These are phyloP conservation scores for Phaethon lepturus DNA, from an alignment of 2,113 vertebrate species.

Conservation along the genomic window DNA sequence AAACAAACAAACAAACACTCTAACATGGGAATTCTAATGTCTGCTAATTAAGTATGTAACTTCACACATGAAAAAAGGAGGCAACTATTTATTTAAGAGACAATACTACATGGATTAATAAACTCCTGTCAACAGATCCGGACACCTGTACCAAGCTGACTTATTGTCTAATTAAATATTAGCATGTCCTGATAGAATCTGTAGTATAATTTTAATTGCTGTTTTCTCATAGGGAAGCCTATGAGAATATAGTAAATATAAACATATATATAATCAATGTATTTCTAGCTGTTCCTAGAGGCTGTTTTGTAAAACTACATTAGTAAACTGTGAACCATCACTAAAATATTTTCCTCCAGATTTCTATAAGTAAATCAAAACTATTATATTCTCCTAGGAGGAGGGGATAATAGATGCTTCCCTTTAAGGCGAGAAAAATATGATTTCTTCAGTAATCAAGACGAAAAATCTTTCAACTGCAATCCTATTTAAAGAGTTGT, in stretches of 20 bases:
- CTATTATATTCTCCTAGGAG: slow-evolving; percentile 3
- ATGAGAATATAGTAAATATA: too few relatives aligned
- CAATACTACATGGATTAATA: slow-evolving; percentile 26
- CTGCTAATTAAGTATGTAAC: slow-evolving; percentile 27
- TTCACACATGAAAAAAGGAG: slow-evolving; percentile 11
- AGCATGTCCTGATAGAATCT: slow-evolving; percentile 69
- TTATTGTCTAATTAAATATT: slow-evolving; percentile 70
- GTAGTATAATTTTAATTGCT: slow-evolving; percentile 68
- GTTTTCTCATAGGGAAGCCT: slow-evolving; percentile 66
- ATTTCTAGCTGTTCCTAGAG: slow-evolving; percentile 65
- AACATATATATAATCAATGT: slow-evolving; percentile 40
- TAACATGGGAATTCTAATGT: not conserved
- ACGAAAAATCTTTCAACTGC: not conserved
- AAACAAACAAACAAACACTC: not conserved
- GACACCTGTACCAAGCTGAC: slow-evolving; percentile 49
- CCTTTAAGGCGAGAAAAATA: not conserved
- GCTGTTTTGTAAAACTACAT: slow-evolving; percentile 45
- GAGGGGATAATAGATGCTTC: not conserved
- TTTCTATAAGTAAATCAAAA: slow-evolving; percentile 41
- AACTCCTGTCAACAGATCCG: slow-evolving; percentile 41
- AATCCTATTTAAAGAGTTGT: not conserved
- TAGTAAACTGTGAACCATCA: slow-evolving; percentile 43
- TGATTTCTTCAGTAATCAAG: not conserved
- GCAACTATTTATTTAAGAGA: slow-evolving; percentile 50
- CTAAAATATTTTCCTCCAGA: slow-evolving; percentile 56